phyloP scores from a whole-genome alignment of 1,140 invertebrate species.

The Cyrtorhinus lividipennis region DNA sequence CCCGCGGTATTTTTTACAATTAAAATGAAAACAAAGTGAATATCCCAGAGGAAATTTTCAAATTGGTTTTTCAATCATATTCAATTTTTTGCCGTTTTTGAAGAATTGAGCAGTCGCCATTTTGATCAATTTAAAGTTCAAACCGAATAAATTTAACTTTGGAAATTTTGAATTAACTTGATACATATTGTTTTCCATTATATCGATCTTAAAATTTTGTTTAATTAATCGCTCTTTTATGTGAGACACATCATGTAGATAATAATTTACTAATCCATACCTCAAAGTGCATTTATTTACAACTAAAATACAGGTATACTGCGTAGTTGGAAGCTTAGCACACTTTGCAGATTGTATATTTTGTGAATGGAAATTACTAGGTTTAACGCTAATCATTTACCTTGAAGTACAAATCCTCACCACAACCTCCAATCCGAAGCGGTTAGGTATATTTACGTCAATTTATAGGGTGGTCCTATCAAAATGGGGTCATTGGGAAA shows the following conservation, averaged over 20 bases:
- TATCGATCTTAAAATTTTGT: not conserved
- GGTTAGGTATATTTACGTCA: too few relatives aligned
- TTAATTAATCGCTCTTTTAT: not conserved
- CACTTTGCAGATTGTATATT: slow-evolving; percentile 6
- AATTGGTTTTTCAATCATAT: not conserved
- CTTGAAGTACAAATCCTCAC: not conserved
- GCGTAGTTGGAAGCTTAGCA: not conserved
- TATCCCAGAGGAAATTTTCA: not conserved
- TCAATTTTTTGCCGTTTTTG: not conserved
- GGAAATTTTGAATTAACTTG: not conserved
- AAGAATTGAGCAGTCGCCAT: not conserved
- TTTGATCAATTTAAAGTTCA: not conserved
- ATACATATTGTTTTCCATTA: not conserved
- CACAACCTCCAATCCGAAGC: not conserved
- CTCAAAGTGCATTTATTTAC: slow-evolving; percentile 4
- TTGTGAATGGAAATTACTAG: not conserved
- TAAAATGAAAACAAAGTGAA: too few relatives aligned
- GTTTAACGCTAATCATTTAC: not conserved
- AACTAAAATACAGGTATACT: not conserved
- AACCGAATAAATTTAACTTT: not conserved
- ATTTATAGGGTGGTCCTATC: too few relatives aligned
- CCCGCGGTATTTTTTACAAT: not conserved
- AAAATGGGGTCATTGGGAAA: too few relatives aligned
- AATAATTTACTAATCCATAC: not conserved
- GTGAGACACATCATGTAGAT: not conserved